Percentiles rank a stretch among this genome's conserved stretches.
phyloP scores from a whole-genome alignment of 2,888 invertebrate genomes.

The Sialis fuliginosa region DNA sequence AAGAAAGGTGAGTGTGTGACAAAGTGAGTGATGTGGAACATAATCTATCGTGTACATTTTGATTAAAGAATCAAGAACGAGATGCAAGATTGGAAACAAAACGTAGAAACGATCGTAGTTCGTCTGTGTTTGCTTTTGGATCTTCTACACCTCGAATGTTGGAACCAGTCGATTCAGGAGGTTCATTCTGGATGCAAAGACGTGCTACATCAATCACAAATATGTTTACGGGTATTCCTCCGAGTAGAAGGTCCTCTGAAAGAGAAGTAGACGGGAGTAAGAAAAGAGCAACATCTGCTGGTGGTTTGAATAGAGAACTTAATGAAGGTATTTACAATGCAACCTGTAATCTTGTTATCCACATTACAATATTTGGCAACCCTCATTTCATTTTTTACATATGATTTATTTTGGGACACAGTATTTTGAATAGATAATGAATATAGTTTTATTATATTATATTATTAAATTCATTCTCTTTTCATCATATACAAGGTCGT shows the following conservation, averaged over 20 bases:
- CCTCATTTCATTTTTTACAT: too few relatives aligned
- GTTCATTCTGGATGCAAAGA: conserved; percentile 72
- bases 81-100: conserved; percentile 67
- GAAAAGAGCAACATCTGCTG: conserved; percentile 59
- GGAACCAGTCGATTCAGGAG: conserved; percentile 63
- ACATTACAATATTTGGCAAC: too few relatives aligned
- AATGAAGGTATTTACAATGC: conserved; percentile 31
- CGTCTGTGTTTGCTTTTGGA: conserved; percentile 73
- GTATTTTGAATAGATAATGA: too few relatives aligned
- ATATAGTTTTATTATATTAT: too few relatives aligned
- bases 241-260: conserved; percentile 72
- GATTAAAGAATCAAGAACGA: conserved; percentile 54
- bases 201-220: conserved; percentile 82
- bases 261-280: conserved; percentile 60
- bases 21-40: too few relatives aligned
- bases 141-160: conserved; percentile 79
- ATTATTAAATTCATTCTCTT: too few relatives aligned
- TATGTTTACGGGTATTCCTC: conserved; percentile 62
- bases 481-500: too few relatives aligned
- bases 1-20: conserved; percentile 24
- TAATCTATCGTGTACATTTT: too few relatives aligned
- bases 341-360: too few relatives aligned
- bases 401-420: too few relatives aligned
- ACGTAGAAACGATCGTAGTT: conserved; percentile 56
- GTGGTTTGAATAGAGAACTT: conserved; percentile 47